Conservation (phyloP, 2,888 invertebrate species). For the Nomada lathburiana region DNA sequence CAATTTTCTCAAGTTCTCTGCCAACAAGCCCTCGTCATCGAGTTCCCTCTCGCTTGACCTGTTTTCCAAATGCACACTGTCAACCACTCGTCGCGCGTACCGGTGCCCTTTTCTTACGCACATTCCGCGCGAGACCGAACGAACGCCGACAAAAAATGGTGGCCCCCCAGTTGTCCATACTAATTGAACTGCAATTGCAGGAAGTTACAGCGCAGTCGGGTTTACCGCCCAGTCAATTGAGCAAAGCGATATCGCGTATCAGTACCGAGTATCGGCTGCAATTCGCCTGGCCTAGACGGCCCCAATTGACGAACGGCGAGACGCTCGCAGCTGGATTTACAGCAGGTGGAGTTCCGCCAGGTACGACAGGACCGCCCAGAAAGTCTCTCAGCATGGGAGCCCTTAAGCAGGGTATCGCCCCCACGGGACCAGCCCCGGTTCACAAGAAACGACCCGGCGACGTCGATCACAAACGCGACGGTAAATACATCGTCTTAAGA, state of each 20-base stretch:
- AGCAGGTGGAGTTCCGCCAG: slow-evolving; percentile 84
- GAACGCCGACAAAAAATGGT: not conserved
- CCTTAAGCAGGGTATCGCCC: slow-evolving; percentile 87
- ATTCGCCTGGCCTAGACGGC: slow-evolving; percentile 93
- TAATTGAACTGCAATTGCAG: slow-evolving; percentile 63
- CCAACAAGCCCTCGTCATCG: slow-evolving; percentile 11
- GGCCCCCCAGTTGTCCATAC: not conserved
- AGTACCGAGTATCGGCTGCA: slow-evolving; percentile 95
- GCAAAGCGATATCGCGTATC: slow-evolving; percentile 90
- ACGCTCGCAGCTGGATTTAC: slow-evolving; percentile 84
- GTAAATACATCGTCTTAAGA: slow-evolving; percentile 57
- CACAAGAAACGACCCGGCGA: slow-evolving; percentile 89
- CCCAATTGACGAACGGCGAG: slow-evolving; percentile 86
- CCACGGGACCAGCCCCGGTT: slow-evolving; percentile 86
- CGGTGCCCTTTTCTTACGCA: not conserved
- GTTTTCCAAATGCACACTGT: not conserved
- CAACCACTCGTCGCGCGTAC: not conserved
- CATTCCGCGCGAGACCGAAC: not conserved
- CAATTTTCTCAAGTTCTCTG: slow-evolving; percentile 14
- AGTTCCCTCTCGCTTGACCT: slow-evolving; percentile 21
- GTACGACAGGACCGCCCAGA: slow-evolving; percentile 86
- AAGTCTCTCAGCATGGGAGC: slow-evolving; percentile 96
- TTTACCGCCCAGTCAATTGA: slow-evolving; percentile 87
- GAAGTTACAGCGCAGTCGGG: slow-evolving; percentile 79
- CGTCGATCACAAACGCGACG: slow-evolving; percentile 87